These are phyloP conservation scores for Caenorhabditis elegans DNA, from an alignment of 1,140 invertebrate species.

Conservation along the genomic window DNA sequence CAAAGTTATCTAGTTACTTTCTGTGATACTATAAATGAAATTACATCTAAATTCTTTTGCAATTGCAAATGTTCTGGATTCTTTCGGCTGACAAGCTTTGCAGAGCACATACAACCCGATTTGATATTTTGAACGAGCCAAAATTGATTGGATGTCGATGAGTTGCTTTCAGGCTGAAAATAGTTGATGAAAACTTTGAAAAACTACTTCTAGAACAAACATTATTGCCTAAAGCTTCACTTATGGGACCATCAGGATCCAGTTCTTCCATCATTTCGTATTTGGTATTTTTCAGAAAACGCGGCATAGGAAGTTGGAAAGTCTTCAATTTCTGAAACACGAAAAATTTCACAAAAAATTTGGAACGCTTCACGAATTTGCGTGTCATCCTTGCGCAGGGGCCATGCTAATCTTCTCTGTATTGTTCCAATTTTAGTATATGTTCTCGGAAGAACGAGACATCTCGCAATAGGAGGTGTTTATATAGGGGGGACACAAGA, in stretches of 20 bases:
- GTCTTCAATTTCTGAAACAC: not conserved
- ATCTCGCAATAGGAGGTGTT: too few species aligned
- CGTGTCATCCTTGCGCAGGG: constrained; percentile 88
- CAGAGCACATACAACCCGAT: not conserved
- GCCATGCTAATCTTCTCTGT: constrained; percentile 90
- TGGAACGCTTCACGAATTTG: constrained; percentile 85
- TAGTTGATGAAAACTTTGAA: not conserved
- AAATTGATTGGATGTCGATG: not conserved
- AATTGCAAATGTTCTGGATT: not conserved
- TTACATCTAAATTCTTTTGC: constrained; percentile 4
- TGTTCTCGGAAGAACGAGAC: constrained; percentile 38
- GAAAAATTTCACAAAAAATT: constrained; percentile 50
- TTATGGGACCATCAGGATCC: too few species aligned
- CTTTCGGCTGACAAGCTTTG: not conserved
- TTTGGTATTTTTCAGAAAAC: not conserved
- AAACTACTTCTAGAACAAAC: not conserved
- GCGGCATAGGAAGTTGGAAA: not conserved
- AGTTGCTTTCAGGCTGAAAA: too few species aligned
- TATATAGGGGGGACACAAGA: too few species aligned
- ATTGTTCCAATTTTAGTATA: constrained; percentile 76
- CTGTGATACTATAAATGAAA: not conserved
- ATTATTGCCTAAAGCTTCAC: too few species aligned
- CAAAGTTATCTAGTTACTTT: too few species aligned
- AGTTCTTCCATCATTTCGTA: not conserved
- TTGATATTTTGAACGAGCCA: not conserved